Percentiles rank a stretch among this genome's conserved stretches.
Conservation (phyloP, 2,113 vertebrate genomes). For the Pampusana beccarii region DNA sequence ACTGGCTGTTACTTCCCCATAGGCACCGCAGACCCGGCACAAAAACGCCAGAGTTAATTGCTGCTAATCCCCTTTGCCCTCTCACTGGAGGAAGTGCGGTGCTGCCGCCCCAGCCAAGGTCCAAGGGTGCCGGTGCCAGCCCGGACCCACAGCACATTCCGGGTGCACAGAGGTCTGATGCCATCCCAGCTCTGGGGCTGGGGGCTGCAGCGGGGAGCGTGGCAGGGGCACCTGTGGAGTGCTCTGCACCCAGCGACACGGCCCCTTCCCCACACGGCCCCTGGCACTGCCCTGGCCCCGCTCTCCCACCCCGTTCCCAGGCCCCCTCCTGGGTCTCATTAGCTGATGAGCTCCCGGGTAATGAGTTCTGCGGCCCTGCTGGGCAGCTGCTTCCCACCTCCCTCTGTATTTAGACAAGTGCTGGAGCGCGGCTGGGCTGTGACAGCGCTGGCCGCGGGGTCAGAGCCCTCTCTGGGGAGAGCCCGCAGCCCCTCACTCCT, state of each 20-base stretch:
- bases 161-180: rapidly evolving
- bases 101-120: rapidly evolving
- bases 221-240: background rate
- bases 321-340: conserved; percentile 49
- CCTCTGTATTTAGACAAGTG: conserved; percentile 54
- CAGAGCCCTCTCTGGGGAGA: background rate
- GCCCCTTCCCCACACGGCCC: rapidly evolving
- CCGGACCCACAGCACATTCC: rapidly evolving
- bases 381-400: conserved; percentile 31
- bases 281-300: rapidly evolving
- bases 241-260: rapidly evolving
- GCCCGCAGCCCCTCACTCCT: rapidly evolving
- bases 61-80: background rate
- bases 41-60: background rate
- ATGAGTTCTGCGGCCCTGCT: conserved; percentile 25
- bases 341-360: conserved; percentile 28
- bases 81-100: rapidly evolving
- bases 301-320: background rate
- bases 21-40: rapidly evolving
- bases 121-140: rapidly evolving
- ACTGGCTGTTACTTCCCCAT: rapidly evolving
- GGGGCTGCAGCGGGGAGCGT: background rate
- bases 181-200: rapidly evolving
- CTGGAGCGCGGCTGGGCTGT: background rate
- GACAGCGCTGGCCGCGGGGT: background rate